Evolutionary conservation across 2,888 invertebrate species (phyloP).

Genomic region (Cetonia aurata): DNA sequence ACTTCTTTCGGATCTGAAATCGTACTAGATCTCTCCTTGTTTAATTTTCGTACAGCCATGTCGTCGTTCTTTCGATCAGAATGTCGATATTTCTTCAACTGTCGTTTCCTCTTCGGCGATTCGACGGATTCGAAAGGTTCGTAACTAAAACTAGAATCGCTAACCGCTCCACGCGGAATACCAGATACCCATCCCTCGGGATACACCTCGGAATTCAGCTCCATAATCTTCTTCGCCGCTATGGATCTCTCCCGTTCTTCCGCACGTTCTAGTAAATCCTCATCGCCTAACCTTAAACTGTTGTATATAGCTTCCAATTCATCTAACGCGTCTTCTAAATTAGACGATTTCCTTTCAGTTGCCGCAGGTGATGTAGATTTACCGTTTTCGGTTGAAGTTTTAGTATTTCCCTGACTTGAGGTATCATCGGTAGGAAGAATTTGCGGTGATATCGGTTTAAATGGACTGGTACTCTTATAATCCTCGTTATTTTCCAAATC

Average conservation of each 20-base stretch:
- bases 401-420: conserved; percentile 8
- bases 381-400: neutral
- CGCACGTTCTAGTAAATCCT: conserved; percentile 83
- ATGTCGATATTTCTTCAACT: conserved; percentile 65
- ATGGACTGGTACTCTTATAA: conserved; percentile 45
- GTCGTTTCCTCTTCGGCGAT: conserved; percentile 58
- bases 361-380: conserved; percentile 15
- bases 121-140: conserved; percentile 62
- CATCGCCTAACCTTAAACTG: conserved; percentile 86
- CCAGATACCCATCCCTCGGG: conserved; percentile 51
- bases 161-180: conserved; percentile 60
- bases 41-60: conserved; percentile 83
- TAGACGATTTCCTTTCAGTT: conserved; percentile 75
- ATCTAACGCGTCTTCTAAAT: conserved; percentile 88
- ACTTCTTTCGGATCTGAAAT: conserved; percentile 67
- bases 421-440: conserved; percentile 30
- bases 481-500: conserved; percentile 46
- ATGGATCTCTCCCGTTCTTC: conserved; percentile 75
- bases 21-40: conserved; percentile 71
- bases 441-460: conserved; percentile 49
- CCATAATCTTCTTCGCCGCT: conserved; percentile 57
- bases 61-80: conserved; percentile 81
- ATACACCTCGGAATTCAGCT: conserved; percentile 55
- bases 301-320: conserved; percentile 94
- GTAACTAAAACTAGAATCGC: conserved; percentile 65